Conservation (phyloP, 1,140 invertebrate species). For the Leguminivora glycinivorella region DNA sequence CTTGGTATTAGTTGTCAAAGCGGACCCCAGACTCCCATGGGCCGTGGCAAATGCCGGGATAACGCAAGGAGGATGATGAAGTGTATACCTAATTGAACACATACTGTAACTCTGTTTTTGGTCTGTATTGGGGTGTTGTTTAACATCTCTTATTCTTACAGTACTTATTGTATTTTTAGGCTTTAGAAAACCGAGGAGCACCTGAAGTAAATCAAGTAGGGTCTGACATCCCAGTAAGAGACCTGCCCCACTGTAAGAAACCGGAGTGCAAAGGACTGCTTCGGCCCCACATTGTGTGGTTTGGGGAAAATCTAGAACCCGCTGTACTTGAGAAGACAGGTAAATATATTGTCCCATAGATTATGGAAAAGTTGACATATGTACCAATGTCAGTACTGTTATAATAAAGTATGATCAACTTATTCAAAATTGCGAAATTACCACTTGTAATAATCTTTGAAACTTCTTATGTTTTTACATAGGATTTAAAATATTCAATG, state of each 20-base stretch:
- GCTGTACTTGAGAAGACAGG: conserved; percentile 83
- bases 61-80: too few species aligned
- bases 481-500: background rate
- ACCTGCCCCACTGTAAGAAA: conserved; percentile 86
- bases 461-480: too few species aligned
- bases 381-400: too few species aligned
- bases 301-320: conserved; percentile 89
- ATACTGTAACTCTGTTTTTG: too few species aligned
- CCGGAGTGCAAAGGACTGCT: conserved; percentile 85
- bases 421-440: too few species aligned
- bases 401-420: too few species aligned
- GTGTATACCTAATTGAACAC: too few species aligned
- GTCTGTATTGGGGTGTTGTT: background rate
- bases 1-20: too few species aligned
- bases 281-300: conserved; percentile 94
- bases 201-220: conserved; percentile 68
- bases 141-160: background rate
- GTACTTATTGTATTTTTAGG: conserved; percentile 47
- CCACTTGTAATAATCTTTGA: too few species aligned
- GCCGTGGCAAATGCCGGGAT: too few species aligned
- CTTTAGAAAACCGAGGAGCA: conserved; percentile 64
- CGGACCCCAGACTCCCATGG: too few species aligned
- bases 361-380: too few species aligned
- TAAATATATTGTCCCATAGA: conserved; percentile 44
- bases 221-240: conserved; percentile 82